Evolutionary conservation across 2,888 invertebrate species (phyloP), one percentile per base, ranked within the genome.

Genomic region (Sphinx pinastri): DNA sequence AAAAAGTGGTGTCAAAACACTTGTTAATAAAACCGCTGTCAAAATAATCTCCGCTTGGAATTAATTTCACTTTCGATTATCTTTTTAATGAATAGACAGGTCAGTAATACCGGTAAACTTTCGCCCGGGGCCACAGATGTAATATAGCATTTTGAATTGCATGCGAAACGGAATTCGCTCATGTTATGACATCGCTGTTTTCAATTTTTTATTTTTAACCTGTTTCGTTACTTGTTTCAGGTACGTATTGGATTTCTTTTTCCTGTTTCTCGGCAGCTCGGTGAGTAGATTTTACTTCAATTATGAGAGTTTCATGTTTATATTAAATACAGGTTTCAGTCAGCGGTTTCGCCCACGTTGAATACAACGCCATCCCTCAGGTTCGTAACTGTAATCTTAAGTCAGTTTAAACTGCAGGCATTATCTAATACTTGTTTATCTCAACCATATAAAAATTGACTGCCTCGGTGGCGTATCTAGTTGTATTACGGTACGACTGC

Each of bases 21-120:
- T 83, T 86, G 85, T 85, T 87, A 87, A 87, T 83, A 83, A 81
- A 83, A 81, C 81, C 74, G 73, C 81, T 84, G 86, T 87, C 86
- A 84, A 87, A 87, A 81, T 85, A 84, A 90, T 88, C 84, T 87
- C 77, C 72, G 77, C 79, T 76, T 81, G 81, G 88, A 90, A 89
- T 91, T 90, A 88, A 92, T 91, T 92, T 92, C 88, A 90, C 92
- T 92, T 92, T 93, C 90, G 87, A 88, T 92, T 88, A 88, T 88
- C 82, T 85, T 86, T 71, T 81, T 89, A 89, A 91, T 92, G 91
- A 90, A 89, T 86, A 84, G 87, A 82, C 88, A 86, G 92, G 92
- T 92, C 92, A 90, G 84, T 78, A 78, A 78, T 74, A 75, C 77
- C 78, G 80, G 82, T 85, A 85, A 81, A 89, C 92, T 92, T 92